Evolutionary conservation across 2,113 vertebrate genomes (phyloP), one percentile per base, ranked within the genome.

Genomic region (Semnornis frantzii): DNA sequence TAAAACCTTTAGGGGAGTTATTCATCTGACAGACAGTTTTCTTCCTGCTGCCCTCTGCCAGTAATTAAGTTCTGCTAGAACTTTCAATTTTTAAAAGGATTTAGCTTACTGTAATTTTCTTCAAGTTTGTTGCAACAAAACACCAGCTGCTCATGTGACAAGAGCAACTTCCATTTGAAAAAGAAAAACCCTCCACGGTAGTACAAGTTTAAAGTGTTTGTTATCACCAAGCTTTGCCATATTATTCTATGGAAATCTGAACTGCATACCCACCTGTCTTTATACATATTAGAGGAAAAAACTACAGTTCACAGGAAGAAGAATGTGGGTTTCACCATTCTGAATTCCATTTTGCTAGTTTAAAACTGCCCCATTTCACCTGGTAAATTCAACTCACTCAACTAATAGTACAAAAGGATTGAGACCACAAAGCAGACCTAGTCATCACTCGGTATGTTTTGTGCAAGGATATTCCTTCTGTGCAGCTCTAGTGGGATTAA

Each of bases 1-100:
- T 95, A 88, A 96, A 95, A 92, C 73, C 94, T 96, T 96, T 82
- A 94, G 96, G 93, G 92, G 50, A 93, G 87, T 77, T 82, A 84
- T 96, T 95, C 62, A 90, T 94, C 87, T 94, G 85, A 78, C 87
- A 91, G 78, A 59, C 92, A 82, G 58, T 79, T 93, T 91, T 90
- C 73, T 76, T 94, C 77, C 87, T 72, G 39, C 50, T 94, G 82
- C 58, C 70, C 80, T 95, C 85, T 84, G 63, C 76, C 82, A 88
- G 42, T 92, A 95, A 97, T 94, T 88, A 95, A 92, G 73, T 84
- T 94, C 44, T 92, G n/a, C 60, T 66, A 42, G 54, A 15, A 84
- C 30, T 83, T 91, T 50, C 58, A 68, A 16, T 75, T 93, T 91
- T 90, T 88, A 44, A 62, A 86, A 69, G 46, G 50, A 84, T 33